phyloP scores from a whole-genome alignment of 1,140 invertebrate species.

The Drosophila lacertosa region DNA sequence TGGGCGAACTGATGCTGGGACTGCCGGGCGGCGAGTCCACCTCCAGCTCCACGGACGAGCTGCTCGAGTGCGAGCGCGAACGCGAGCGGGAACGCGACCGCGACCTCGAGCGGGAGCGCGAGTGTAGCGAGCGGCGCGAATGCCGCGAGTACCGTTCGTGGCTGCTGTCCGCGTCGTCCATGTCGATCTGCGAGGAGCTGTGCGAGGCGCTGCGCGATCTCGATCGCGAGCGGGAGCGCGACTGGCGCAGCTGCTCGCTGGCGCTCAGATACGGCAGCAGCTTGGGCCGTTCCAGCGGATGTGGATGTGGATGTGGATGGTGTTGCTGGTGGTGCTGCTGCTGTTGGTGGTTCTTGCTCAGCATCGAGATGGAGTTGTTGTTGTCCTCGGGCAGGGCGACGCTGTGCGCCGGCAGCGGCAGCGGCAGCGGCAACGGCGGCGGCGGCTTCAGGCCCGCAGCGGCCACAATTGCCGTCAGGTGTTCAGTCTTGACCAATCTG shows the following conservation, averaged over 20 bases:
- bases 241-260: slow-evolving; percentile 68
- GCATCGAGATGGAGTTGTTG: slow-evolving; percentile 79
- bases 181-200: slow-evolving; percentile 84
- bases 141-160: slow-evolving; percentile 50
- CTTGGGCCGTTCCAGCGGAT: slow-evolving; percentile 38
- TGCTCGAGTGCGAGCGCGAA: slow-evolving; percentile 85
- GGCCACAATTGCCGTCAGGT: slow-evolving; percentile 85
- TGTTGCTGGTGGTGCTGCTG: slow-evolving; percentile 54
- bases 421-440: slow-evolving; percentile 50
- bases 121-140: slow-evolving; percentile 67
- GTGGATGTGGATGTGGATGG: too few relatives aligned
- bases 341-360: slow-evolving; percentile 76
- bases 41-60: slow-evolving; percentile 88
- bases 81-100: slow-evolving; percentile 66
- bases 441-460: slow-evolving; percentile 55
- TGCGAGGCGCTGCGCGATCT: slow-evolving; percentile 85
- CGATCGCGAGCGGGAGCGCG: slow-evolving; percentile 83
- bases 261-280: slow-evolving; percentile 56
- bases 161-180: slow-evolving; percentile 71
- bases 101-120: slow-evolving; percentile 61
- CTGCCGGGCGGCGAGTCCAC: slow-evolving; percentile 88
- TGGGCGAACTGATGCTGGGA: slow-evolving; percentile 63
- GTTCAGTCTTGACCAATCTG: slow-evolving; percentile 86
- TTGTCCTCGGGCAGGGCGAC: slow-evolving; percentile 65
- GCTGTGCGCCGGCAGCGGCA: slow-evolving; percentile 66